Conservation (phyloP, 2,113 vertebrate species). For the Hyperopisus bebe region DNA sequence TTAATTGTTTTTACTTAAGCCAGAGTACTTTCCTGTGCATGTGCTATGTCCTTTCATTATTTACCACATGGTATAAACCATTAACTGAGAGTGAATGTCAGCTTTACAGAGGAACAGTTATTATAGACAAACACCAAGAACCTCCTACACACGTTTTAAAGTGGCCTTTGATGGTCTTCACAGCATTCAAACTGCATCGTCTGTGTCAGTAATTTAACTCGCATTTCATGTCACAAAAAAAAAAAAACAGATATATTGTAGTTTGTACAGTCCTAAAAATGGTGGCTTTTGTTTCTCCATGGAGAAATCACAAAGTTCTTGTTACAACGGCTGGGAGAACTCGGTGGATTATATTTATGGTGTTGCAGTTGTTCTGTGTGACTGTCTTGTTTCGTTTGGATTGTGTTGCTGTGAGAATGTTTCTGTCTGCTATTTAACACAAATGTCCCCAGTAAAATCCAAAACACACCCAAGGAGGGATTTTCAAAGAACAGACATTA, state of each 20-base stretch:
- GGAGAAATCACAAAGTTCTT: conserved; percentile 55
- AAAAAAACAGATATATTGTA: conserved; percentile 33
- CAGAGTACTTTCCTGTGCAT: neutral
- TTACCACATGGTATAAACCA: neutral
- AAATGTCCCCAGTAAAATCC: conserved; percentile 62
- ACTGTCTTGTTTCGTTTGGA: conserved; percentile 56
- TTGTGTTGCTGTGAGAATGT: conserved; percentile 71
- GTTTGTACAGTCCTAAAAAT: conserved; percentile 48
- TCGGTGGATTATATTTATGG: conserved; percentile 48
- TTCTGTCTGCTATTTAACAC: conserved; percentile 64
- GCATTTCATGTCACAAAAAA: conserved; percentile 6
- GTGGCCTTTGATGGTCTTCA: neutral
- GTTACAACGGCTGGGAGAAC: conserved; percentile 62
- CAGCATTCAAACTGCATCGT: neutral
- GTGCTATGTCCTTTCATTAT: neutral
- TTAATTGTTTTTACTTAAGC: neutral
- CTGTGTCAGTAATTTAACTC: neutral
- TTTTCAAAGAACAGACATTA: conserved; percentile 56
- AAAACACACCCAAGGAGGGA: conserved; percentile 57
- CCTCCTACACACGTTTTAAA: neutral
- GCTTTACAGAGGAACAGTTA: neutral
- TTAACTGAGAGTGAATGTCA: neutral
- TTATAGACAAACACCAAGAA: neutral
- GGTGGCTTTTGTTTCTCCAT: conserved; percentile 60
- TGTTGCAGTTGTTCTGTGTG: conserved; percentile 53